Percentiles rank a stretch among this genome's conserved stretches.
Evolutionary conservation across 2,888 invertebrate genomes (phyloP).

Genomic region (Stramonita haemastoma): DNA sequence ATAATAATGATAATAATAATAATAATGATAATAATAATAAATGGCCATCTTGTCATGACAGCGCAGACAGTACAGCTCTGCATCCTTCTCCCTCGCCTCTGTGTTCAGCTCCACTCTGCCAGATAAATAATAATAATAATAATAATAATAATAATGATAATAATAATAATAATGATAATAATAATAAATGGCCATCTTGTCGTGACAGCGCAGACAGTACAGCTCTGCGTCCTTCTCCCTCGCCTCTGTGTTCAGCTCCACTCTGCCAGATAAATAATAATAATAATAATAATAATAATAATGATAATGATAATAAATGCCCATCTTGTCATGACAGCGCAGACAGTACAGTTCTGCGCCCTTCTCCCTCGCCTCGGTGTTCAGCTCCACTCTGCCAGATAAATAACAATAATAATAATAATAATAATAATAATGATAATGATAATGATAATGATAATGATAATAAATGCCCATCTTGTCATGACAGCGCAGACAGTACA

Average conservation of each 20-base stretch:
- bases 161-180: no score
- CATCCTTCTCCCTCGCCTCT: conserved; percentile 97
- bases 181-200: conserved; percentile 98
- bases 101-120: conserved; percentile 92
- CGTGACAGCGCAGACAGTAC: conserved; percentile 98
- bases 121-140: background rate
- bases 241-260: conserved; percentile 96
- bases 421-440: no score
- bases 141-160: no score
- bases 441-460: no score
- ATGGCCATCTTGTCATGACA: conserved; percentile 99
- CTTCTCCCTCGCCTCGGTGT: conserved; percentile 96
- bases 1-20: no score
- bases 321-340: conserved; percentile 99
- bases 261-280: conserved; percentile 78
- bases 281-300: no score
- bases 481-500: conserved; percentile 98
- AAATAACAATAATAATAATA: no score
- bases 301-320: conserved; percentile 83
- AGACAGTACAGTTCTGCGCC: conserved; percentile 97
- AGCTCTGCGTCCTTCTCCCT: conserved; percentile 96
- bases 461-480: conserved; percentile 99
- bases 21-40: no score
- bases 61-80: conserved; percentile 96
- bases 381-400: conserved; percentile 88